phyloP scores from a whole-genome alignment of 1,140 invertebrate genomes.

The Aradophagus sp. region DNA sequence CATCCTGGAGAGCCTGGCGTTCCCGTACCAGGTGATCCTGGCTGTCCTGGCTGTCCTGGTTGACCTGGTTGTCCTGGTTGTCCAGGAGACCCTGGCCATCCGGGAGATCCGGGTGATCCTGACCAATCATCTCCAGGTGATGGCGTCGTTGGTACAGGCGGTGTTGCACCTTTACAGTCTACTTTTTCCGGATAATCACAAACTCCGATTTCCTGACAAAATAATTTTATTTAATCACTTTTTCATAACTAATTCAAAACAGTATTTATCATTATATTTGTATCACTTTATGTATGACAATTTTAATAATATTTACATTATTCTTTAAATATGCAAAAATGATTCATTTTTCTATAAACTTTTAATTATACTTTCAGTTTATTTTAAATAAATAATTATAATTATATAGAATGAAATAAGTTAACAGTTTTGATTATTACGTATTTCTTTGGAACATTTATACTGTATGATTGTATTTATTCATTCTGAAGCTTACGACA shows the following conservation, averaged over 20 bases:
- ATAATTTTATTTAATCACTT: background rate
- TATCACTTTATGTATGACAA: background rate
- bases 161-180: constrained; percentile 69
- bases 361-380: too few relatives aligned
- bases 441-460: background rate
- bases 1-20: constrained; percentile 3
- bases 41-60: constrained; percentile 1
- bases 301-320: too few relatives aligned
- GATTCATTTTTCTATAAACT: too few relatives aligned
- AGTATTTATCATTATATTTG: too few relatives aligned
- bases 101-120: constrained; percentile 1
- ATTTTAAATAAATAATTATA: too few relatives aligned
- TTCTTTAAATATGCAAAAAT: too few relatives aligned
- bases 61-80: constrained; percentile 11
- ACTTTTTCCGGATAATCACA: constrained; percentile 77
- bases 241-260: background rate
- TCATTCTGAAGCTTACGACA: background rate
- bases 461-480: too few relatives aligned
- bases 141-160: constrained; percentile 50
- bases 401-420: too few relatives aligned
- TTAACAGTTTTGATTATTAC: background rate
- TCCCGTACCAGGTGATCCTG: constrained; percentile 8
- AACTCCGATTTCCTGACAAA: constrained; percentile 70
- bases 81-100: constrained; percentile 12
- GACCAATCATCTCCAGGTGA: constrained; percentile 4